Evolutionary conservation across 2,888 invertebrate species (phyloP).

Genomic region (Andrena minutula): DNA sequence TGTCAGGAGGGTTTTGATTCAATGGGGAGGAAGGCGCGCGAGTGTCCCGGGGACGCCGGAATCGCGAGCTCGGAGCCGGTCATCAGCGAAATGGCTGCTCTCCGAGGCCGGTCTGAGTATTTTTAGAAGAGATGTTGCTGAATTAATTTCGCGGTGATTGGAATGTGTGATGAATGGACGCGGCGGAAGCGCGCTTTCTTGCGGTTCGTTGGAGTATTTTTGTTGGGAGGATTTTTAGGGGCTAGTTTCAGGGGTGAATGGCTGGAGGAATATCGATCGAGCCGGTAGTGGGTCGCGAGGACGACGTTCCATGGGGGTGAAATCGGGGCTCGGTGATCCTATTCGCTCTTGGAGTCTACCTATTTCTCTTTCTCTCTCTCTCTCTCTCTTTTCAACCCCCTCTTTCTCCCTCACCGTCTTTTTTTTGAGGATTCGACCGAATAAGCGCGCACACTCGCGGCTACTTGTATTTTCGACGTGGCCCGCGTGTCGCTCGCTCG

Average conservation of each 20-base stretch:
- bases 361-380: not conserved
- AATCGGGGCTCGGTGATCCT: not conserved
- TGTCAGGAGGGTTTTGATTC: not conserved
- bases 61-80: conserved; percentile 39
- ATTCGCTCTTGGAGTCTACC: not conserved
- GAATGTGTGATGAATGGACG: conserved; percentile 29
- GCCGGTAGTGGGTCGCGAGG: not conserved
- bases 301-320: not conserved
- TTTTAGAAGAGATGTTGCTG: conserved; percentile 61
- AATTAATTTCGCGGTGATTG: not conserved
- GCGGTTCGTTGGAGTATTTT: not conserved
- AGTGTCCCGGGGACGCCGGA: not conserved
- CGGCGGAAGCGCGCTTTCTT: conserved; percentile 13
- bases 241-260: not conserved
- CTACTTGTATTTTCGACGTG: conserved; percentile 63
- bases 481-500: conserved; percentile 63
- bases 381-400: no score
- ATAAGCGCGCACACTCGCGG: conserved; percentile 67
- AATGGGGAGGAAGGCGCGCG: not conserved
- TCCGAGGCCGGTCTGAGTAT: conserved; percentile 59
- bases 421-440: conserved; percentile 33
- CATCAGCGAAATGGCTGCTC: conserved; percentile 66
- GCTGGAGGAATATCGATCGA: conserved; percentile 14
- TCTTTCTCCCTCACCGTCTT: not conserved
- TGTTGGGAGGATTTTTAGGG: not conserved